Conservation (phyloP, 1,140 invertebrate genomes). For the Drosophila pachea region DNA sequence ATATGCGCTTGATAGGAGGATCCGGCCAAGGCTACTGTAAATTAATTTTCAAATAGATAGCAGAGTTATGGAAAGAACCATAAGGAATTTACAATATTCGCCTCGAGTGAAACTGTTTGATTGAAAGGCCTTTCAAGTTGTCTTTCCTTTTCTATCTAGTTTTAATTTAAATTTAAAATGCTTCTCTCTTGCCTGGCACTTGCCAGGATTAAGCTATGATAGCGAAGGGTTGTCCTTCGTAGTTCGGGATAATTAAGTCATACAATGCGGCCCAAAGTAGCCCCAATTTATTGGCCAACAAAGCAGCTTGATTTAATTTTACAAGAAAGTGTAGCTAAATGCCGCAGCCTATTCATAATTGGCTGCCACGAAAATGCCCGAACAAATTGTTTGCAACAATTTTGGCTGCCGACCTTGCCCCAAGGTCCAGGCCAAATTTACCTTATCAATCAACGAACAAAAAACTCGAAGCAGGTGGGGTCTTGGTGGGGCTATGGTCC, state of each 20-base stretch:
- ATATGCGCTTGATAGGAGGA: constrained; percentile 16
- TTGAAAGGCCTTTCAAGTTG: constrained; percentile 27
- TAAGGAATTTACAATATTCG: neutral
- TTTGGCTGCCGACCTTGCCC: constrained; percentile 20
- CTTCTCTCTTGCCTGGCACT: neutral
- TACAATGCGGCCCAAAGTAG: constrained; percentile 34
- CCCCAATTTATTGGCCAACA: constrained; percentile 24
- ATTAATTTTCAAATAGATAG: constrained; percentile 42
- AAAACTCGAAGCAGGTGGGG: neutral
- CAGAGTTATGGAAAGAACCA: constrained; percentile 1
- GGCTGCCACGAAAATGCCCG: constrained; percentile 27
- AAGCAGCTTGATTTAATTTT: constrained; percentile 46
- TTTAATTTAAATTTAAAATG: constrained; percentile 9
- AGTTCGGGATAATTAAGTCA: constrained; percentile 34
- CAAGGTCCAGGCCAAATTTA: constrained; percentile 36
- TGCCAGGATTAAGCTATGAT: constrained; percentile 17
- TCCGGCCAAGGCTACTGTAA: constrained; percentile 11
- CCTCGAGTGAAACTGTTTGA: constrained; percentile 16
- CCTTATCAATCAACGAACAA: constrained; percentile 64
- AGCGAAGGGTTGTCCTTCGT: neutral
- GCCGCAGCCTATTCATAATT: constrained; percentile 43
- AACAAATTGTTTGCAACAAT: constrained; percentile 35
- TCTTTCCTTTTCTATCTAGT: neutral
- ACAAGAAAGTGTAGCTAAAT: constrained; percentile 18
- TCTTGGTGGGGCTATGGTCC: neutral